These are phyloP conservation scores for Phaedon cochleariae DNA, from an alignment of 2,888 invertebrate genomes.

Conservation along the genomic window DNA sequence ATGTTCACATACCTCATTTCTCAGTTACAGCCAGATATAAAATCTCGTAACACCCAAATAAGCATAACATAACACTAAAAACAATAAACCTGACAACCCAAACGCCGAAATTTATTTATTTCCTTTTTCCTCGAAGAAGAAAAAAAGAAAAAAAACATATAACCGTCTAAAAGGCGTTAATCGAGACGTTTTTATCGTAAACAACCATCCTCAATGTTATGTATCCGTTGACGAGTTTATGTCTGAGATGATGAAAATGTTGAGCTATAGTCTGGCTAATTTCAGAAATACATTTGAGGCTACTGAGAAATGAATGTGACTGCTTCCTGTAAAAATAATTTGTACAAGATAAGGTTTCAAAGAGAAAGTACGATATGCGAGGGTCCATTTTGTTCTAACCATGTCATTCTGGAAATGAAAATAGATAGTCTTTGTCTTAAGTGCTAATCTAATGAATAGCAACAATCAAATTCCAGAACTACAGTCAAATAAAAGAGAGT, in stretches of 20 bases:
- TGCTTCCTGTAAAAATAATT: neutral
- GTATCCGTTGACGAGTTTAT: conserved; percentile 16
- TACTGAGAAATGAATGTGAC: neutral
- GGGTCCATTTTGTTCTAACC: too few relatives aligned
- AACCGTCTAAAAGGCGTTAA: conserved; percentile 18
- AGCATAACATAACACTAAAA: neutral
- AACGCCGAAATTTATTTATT: neutral
- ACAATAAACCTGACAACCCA: neutral
- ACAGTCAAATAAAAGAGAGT: too few relatives aligned
- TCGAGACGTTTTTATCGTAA: conserved; percentile 22
- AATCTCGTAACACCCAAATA: neutral
- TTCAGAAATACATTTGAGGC: conserved; percentile 7
- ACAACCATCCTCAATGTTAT: conserved; percentile 17
- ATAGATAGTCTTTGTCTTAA: too few relatives aligned
- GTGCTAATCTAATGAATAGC: too few relatives aligned
- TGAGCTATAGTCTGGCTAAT: conserved; percentile 10
- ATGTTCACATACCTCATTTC: neutral
- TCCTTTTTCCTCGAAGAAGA: neutral
- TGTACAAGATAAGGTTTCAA: too few relatives aligned
- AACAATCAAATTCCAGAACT: too few relatives aligned
- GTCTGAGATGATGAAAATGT: conserved; percentile 16
- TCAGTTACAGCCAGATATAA: neutral
- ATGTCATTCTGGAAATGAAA: too few relatives aligned
- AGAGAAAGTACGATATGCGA: too few relatives aligned
- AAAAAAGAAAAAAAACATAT: neutral